phyloP scores from a whole-genome alignment of 2,797 vertebrate genomes.

The Falco peregrinus region DNA sequence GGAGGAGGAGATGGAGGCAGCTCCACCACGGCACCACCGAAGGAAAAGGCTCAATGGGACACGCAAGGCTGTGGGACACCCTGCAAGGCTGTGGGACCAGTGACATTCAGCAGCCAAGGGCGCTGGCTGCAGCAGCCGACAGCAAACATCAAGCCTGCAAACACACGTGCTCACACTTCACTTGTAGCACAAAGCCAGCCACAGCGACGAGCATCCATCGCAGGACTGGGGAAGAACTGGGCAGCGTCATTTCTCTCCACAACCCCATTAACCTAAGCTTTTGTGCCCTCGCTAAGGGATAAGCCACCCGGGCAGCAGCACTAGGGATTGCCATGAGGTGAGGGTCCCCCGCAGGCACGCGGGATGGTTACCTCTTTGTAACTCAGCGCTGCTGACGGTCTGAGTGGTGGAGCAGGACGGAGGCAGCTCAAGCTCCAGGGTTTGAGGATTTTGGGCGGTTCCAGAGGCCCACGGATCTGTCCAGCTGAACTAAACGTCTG shows the following conservation, averaged over 20 bases:
- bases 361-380: constrained; percentile 93
- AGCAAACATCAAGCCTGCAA: not conserved
- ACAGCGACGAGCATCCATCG: accelerated
- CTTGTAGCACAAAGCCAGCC: not conserved
- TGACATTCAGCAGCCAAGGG: not conserved
- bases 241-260: not conserved
- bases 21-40: not conserved
- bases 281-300: not conserved
- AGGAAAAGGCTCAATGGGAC: not conserved
- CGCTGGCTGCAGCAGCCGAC: not conserved
- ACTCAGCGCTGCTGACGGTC: constrained; percentile 93
- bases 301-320: not conserved
- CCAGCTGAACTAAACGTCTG: constrained; percentile 79
- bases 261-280: not conserved
- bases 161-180: accelerated
- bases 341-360: not conserved
- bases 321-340: not conserved
- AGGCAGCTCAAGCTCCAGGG: constrained; percentile 98
- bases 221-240: not conserved
- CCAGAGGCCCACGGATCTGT: constrained; percentile 87
- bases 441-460: constrained; percentile 92
- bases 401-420: constrained; percentile 95
- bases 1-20: not conserved
- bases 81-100: not conserved
- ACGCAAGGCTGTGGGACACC: not conserved